Base-by-base conservation (phyloP, 2,888 invertebrate species). In the Eristalinus aeneus region DNA sequence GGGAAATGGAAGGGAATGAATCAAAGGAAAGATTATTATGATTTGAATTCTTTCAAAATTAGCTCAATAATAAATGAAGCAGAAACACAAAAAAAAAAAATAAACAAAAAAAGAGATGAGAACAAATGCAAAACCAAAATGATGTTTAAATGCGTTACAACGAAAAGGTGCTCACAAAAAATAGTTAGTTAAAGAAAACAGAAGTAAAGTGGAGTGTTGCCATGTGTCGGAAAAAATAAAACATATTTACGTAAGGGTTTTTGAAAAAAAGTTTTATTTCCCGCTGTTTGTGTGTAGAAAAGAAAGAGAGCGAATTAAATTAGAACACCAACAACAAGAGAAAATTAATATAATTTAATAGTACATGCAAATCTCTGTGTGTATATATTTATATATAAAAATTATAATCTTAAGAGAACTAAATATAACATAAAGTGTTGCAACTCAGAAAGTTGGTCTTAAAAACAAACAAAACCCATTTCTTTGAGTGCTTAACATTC, bases 181-280 rank as follows among this genome's bases (percentile, higher is more conserved):
- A 69, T 1, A 58, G 60, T 60, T 20, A 20, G 60, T 60, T 20
- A 12, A 74, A 63, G 31, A 56, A n/a, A n/a, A n/a, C n/a, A n/a
- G n/a, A 39, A 54, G 1, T n/a, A 22, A 10, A 16, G 8, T 8
- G 16, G 2, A 46, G 16, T 16, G 46, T 8, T 46, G 16, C 31
- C 23, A 16, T 5, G 46, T 34, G 34, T 61, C 68, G 46, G 53
- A 60, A 69, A 56, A 69, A 69, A 79, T 54, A 79, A 84, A 84
- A 84, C 69, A 79, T 67, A 68, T 39, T 36, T 32, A 74, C 60
- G 60, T 39, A 64, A 60, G 79, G 56, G 74, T 27, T 60, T 79
- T 84, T 69, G 27, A 27, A 27, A 22, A 69, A 79, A 79, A 75
- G 60, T 79, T 84, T 84, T 79, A 79, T 84, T 84, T 79, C 67